Evolutionary conservation across 2,113 vertebrate species (phyloP).

Genomic region (Steatornis caripensis): DNA sequence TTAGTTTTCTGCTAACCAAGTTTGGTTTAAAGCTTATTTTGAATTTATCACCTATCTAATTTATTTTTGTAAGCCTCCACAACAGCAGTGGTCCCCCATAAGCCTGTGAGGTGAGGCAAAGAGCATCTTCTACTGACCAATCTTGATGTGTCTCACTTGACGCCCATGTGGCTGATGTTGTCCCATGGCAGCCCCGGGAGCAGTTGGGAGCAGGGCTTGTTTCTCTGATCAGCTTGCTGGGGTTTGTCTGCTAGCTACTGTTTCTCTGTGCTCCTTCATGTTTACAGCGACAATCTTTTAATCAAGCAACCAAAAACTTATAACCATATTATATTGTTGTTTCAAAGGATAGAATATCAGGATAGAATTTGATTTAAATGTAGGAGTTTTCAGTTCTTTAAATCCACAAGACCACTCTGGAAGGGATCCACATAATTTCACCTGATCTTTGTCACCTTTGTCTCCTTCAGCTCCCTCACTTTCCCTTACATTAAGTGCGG

Average conservation of each 20-base stretch:
- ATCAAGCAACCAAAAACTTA: neutral
- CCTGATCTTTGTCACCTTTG: neutral
- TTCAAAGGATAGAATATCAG: neutral
- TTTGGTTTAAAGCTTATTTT: too few species aligned
- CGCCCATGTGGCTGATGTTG: neutral
- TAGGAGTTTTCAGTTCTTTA: neutral
- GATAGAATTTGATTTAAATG: neutral
- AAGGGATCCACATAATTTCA: neutral
- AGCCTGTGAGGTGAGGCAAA: neutral
- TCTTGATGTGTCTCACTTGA: neutral
- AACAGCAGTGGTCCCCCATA: accelerated
- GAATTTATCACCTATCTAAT: too few species aligned
- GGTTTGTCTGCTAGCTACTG: neutral
- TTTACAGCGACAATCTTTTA: neutral
- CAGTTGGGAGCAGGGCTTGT: accelerated
- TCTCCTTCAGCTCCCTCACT: neutral
- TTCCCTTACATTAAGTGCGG: neutral
- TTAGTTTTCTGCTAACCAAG: too few species aligned
- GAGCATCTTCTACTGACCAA: neutral
- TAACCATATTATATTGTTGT: neutral
- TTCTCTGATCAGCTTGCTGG: neutral
- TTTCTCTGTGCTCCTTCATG: neutral
- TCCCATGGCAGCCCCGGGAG: neutral
- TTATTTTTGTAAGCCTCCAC: too few species aligned
- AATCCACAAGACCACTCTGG: neutral